Percentiles rank a stretch among this genome's conserved stretches.
These are phyloP conservation scores for Donacobius atricapilla DNA, from an alignment of 2,113 vertebrate genomes.

Conservation along the genomic window DNA sequence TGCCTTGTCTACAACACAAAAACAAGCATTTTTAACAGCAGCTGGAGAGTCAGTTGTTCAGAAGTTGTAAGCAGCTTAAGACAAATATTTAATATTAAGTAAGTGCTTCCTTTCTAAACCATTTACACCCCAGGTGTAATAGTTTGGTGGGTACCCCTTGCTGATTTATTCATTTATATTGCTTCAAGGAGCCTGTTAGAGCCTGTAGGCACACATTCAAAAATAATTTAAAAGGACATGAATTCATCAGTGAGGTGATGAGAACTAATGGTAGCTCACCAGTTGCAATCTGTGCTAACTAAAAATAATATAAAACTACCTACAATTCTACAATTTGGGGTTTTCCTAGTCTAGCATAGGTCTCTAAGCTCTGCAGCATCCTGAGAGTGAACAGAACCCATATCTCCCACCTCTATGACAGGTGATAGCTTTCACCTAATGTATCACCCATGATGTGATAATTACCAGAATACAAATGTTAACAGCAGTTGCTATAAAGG, in stretches of 20 bases:
- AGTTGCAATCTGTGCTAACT: neutral
- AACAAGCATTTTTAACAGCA: neutral
- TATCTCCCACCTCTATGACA: neutral
- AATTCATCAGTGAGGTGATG: slow-evolving; percentile 16
- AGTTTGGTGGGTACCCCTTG: neutral
- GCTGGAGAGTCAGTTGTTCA: neutral
- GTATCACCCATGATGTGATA: neutral
- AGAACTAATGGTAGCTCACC: neutral
- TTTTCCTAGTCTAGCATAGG: neutral
- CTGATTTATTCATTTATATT: slow-evolving; percentile 49
- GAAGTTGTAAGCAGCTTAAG: neutral
- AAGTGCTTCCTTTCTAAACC: neutral
- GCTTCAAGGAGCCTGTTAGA: neutral
- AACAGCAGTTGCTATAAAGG: neutral
- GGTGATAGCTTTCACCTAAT: neutral
- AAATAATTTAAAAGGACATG: slow-evolving; percentile 32
- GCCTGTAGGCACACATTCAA: slow-evolving; percentile 1
- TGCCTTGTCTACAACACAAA: neutral
- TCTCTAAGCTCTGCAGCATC: neutral
- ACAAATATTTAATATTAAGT: slow-evolving; percentile 47
- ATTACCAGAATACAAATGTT: neutral
- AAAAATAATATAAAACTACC: neutral
- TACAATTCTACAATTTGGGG: neutral
- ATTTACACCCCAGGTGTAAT: neutral
- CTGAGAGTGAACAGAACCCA: neutral